A percentile compares a stretch with the other conserved stretches of the same genome.
Evolutionary conservation across 2,113 vertebrate species (phyloP).

Genomic region (Pollachius pollachius): DNA sequence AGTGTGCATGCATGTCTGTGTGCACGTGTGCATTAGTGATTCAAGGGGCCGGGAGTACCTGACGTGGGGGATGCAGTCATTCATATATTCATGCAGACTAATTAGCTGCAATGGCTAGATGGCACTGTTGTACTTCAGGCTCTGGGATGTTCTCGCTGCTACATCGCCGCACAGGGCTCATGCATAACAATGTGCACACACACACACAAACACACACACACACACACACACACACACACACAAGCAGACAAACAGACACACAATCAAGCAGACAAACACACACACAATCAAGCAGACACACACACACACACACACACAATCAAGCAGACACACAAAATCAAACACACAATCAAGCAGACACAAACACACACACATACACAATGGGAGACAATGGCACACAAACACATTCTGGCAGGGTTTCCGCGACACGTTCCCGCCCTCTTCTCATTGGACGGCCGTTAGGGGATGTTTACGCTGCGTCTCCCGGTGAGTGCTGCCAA

Average conservation of each 20-base stretch:
- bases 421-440: too few relatives aligned
- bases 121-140: constrained; percentile 54
- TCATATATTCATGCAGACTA: constrained; percentile 26
- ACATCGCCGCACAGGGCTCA: background rate
- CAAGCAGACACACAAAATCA: background rate
- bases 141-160: background rate
- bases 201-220: background rate
- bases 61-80: constrained; percentile 8
- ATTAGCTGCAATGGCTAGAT: constrained; percentile 51
- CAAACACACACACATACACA: background rate
- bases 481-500: too few relatives aligned
- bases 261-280: background rate
- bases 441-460: too few relatives aligned
- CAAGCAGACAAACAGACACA: too few relatives aligned
- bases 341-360: background rate
- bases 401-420: constrained; percentile 6
- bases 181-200: background rate
- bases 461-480: background rate
- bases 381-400: background rate
- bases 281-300: constrained; percentile 1
- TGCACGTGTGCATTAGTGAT: background rate
- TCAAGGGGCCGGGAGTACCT: constrained; percentile 1
- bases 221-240: constrained; percentile 17
- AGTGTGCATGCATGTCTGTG: too few relatives aligned
- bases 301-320: background rate